A percentile compares a stretch with the other conserved stretches of the same genome.
Conservation (phyloP, 2,113 vertebrate genomes). For the Eclectus roratus region DNA sequence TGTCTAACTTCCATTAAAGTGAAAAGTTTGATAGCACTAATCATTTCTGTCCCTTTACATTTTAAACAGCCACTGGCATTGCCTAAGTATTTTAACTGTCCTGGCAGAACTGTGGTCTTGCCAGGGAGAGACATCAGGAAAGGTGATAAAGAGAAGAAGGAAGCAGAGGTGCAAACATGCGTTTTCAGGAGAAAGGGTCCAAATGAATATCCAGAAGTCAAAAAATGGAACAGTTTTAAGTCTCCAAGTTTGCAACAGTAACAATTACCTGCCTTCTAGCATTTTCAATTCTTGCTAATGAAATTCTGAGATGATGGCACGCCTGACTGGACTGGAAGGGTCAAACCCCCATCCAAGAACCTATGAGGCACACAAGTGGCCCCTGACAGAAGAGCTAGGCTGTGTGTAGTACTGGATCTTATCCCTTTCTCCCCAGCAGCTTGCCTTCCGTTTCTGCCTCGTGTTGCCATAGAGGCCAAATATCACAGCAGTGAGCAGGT, state of each 20-base stretch:
- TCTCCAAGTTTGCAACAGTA: neutral
- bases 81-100: neutral
- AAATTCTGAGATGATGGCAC: neutral
- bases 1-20: slow-evolving; percentile 45
- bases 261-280: neutral
- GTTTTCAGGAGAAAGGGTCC: neutral
- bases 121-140: neutral
- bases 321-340: neutral
- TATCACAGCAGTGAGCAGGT: fast-evolving
- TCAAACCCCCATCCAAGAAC: neutral
- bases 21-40: slow-evolving; percentile 48
- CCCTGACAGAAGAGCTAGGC: neutral
- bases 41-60: slow-evolving; percentile 42
- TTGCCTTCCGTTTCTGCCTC: neutral
- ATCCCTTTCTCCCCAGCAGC: neutral
- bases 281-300: neutral
- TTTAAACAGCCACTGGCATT: slow-evolving; percentile 38
- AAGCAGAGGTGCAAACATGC: neutral
- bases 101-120: neutral
- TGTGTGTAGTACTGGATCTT: neutral
- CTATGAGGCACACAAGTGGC: neutral
- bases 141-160: neutral
- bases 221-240: neutral
- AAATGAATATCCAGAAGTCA: neutral
- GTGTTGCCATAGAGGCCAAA: fast-evolving